Percentiles rank a stretch among this genome's conserved stretches.
Evolutionary conservation across 1,140 invertebrate genomes (phyloP).

Genomic region (Bombus difficillimus): DNA sequence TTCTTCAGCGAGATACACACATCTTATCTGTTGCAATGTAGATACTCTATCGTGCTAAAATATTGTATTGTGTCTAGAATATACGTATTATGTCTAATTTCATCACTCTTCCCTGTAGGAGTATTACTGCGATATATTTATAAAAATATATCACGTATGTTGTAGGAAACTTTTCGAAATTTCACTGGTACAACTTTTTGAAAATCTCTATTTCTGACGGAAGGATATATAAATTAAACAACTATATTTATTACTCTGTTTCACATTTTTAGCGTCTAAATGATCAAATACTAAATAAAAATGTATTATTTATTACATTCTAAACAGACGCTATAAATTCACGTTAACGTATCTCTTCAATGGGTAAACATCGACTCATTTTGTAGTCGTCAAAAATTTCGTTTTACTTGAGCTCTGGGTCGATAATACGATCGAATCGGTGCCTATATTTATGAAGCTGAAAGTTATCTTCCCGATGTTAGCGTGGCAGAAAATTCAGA

Average conservation of each 20-base stretch:
- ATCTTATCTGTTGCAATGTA: neutral
- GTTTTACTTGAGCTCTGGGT: too few relatives aligned
- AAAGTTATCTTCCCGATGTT: conserved; percentile 11
- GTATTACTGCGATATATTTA: neutral
- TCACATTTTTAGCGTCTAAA: too few relatives aligned
- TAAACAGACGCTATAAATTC: too few relatives aligned
- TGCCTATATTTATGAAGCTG: conserved; percentile 20
- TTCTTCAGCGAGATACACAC: neutral
- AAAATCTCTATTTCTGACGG: too few relatives aligned
- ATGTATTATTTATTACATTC: too few relatives aligned
- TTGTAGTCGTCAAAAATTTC: neutral
- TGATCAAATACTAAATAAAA: too few relatives aligned
- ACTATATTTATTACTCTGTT: too few relatives aligned
- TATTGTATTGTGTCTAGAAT: neutral
- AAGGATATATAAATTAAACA: too few relatives aligned
- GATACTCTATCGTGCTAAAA: neutral
- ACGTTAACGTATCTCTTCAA: too few relatives aligned
- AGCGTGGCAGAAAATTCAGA: conserved; percentile 36
- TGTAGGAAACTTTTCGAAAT: too few relatives aligned
- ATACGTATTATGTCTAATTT: neutral
- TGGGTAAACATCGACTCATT: neutral
- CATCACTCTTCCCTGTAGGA: neutral
- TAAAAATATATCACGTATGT: too few relatives aligned
- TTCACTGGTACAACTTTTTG: too few relatives aligned
- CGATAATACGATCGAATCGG: conserved; percentile 4